Conservation (phyloP, 2,888 invertebrate species). For the Hydropsyche betteni region DNA sequence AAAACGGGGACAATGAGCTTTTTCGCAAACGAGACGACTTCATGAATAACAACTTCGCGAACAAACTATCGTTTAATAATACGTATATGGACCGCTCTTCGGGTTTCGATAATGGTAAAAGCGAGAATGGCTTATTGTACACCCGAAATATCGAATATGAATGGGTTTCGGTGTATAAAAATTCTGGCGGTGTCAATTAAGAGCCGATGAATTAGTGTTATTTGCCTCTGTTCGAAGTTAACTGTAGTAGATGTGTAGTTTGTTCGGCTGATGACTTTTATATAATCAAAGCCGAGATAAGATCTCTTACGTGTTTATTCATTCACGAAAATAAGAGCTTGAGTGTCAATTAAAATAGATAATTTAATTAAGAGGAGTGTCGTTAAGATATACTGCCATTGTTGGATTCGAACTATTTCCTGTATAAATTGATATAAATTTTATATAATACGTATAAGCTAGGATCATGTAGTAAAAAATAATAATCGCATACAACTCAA, state of each 20-base stretch:
- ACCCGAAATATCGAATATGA: slow-evolving; percentile 2
- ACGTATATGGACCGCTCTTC: not conserved
- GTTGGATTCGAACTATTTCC: not conserved
- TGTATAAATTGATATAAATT: slow-evolving; percentile 3
- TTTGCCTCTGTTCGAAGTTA: not conserved
- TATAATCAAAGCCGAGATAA: slow-evolving; percentile 9
- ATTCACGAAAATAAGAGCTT: slow-evolving; percentile 22
- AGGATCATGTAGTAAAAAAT: not conserved
- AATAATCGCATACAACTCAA: too few species aligned
- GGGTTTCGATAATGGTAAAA: slow-evolving; percentile 21
- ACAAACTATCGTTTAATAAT: slow-evolving; percentile 36
- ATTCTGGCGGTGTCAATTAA: slow-evolving; percentile 1
- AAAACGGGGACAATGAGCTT: slow-evolving; percentile 25
- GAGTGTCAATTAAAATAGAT: slow-evolving; percentile 15
- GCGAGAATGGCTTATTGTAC: not conserved
- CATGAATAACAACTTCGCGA: slow-evolving; percentile 42
- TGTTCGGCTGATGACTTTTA: not conserved
- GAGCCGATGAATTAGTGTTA: not conserved
- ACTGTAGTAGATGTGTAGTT: not conserved
- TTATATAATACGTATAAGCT: not conserved
- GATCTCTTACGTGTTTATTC: slow-evolving; percentile 6
- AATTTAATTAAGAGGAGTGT: slow-evolving; percentile 21
- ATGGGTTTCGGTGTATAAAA: not conserved
- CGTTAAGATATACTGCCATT: slow-evolving; percentile 7
- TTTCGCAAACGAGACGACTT: slow-evolving; percentile 33